Evolutionary conservation across 92 coral and sea anemone species (phyloP).

Genomic region (Epizoanthus stellaris): DNA sequence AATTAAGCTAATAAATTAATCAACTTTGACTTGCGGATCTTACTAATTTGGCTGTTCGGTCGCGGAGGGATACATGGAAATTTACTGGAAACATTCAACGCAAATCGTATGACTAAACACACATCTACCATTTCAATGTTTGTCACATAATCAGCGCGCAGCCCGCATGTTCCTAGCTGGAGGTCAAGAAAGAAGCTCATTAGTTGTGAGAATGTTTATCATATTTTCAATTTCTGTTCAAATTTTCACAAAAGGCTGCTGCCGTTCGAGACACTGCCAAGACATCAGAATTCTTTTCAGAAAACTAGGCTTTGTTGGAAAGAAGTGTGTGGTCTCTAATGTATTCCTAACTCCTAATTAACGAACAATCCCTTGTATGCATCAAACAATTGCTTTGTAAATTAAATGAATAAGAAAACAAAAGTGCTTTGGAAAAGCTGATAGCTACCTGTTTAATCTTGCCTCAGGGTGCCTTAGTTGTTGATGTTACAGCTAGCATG

Average conservation of each 20-base stretch:
- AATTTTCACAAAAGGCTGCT: constrained; percentile 59
- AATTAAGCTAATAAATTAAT: constrained; percentile 77
- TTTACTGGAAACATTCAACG: constrained; percentile 25
- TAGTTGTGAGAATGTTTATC: constrained; percentile 63
- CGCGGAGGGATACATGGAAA: constrained; percentile 50
- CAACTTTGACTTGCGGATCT: constrained; percentile 64
- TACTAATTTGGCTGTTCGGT: constrained; percentile 30
- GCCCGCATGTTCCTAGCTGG: constrained; percentile 52
- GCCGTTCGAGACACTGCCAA: constrained; percentile 44
- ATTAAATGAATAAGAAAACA: constrained; percentile 84
- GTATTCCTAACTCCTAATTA: constrained; percentile 89
- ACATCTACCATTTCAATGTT: background rate
- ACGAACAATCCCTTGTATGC: constrained; percentile 86
- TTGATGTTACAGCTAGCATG: constrained; percentile 37
- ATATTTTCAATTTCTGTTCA: constrained; percentile 64
- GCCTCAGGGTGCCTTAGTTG: constrained; percentile 74
- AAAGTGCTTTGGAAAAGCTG: constrained; percentile 59
- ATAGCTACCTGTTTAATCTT: constrained; percentile 77
- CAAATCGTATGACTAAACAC: constrained; percentile 1
- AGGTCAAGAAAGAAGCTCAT: constrained; percentile 51
- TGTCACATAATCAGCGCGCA: constrained; percentile 13
- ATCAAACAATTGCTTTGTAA: constrained; percentile 86
- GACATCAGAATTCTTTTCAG: constrained; percentile 31
- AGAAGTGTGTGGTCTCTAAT: constrained; percentile 73
- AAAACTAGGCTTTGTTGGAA: constrained; percentile 46